These are phyloP conservation scores for Urocynchramus pylzowi DNA, from an alignment of 2,113 vertebrate genomes.

Conservation along the genomic window DNA sequence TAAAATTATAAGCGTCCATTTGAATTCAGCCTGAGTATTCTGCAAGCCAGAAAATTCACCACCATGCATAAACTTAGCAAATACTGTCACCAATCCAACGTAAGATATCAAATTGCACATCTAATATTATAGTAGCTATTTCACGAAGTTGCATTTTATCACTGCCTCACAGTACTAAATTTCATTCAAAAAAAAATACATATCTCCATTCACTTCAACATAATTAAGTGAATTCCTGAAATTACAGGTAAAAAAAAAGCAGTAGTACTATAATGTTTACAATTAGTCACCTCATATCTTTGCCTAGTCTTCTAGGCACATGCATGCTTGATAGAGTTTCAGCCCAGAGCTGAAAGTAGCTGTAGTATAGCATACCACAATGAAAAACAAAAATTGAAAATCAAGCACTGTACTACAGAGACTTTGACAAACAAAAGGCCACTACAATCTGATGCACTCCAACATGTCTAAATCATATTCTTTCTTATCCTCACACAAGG, in stretches of 20 bases:
- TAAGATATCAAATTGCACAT: neutral
- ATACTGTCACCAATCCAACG: neutral
- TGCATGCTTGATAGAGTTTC: neutral
- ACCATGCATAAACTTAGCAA: neutral
- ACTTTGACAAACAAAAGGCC: neutral
- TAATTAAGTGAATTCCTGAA: neutral
- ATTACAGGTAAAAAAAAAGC: neutral
- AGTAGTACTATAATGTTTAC: neutral
- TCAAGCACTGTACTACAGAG: neutral
- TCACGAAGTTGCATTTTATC: neutral
- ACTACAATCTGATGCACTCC: neutral
- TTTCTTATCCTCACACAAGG: neutral
- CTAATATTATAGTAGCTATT: neutral
- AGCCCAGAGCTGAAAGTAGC: neutral
- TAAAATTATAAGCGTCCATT: neutral
- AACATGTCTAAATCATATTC: neutral
- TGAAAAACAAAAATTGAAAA: neutral
- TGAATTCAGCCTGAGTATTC: neutral
- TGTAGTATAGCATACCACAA: too few relatives aligned
- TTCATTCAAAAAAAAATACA: neutral
- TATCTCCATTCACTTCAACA: neutral
- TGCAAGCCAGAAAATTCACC: neutral
- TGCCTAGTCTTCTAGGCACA: neutral
- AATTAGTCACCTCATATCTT: neutral
- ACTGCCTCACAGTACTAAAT: neutral